phyloP scores from a whole-genome alignment of 2,113 vertebrate genomes.

The Nerophis ophidion region DNA sequence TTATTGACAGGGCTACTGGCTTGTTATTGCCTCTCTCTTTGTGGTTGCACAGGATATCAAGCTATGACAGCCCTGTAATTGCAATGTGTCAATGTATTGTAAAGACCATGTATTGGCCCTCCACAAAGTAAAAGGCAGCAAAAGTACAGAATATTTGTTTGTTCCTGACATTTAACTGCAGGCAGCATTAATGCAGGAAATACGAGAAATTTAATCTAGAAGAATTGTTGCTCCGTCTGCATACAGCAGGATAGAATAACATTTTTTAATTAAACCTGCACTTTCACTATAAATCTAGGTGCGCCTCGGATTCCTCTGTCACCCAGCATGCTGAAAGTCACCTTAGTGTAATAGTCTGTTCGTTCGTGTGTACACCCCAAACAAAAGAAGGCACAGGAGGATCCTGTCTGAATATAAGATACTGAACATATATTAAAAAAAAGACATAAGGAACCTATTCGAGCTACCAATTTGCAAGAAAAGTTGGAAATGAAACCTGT shows the following conservation, averaged over 20 bases:
- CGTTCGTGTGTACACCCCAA: constrained; percentile 3
- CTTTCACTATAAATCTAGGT: constrained; percentile 13
- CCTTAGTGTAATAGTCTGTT: constrained; percentile 3
- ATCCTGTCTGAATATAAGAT: background rate
- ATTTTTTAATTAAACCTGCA: constrained; percentile 55
- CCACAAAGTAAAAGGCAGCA: background rate
- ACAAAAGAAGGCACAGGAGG: background rate
- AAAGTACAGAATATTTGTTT: background rate
- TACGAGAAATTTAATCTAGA: constrained; percentile 12
- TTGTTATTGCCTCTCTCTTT: background rate
- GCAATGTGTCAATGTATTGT: constrained; percentile 1
- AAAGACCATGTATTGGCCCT: constrained; percentile 4
- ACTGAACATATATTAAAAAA: no score
- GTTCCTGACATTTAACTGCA: constrained; percentile 1
- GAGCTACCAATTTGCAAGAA: no score
- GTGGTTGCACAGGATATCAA: constrained; percentile 1
- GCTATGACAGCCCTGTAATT: constrained; percentile 7
- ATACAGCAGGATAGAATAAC: constrained; percentile 35
- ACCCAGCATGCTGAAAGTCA: constrained; percentile 35
- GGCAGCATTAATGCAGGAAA: constrained; percentile 27
- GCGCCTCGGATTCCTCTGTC: constrained; percentile 16
- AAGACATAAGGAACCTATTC: no score
- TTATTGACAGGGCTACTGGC: background rate
- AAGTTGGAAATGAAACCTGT: no score
- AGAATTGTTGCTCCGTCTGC: constrained; percentile 15